Base-by-base conservation (phyloP, 1,140 invertebrate species). In the Lordiphosa mommai region DNA sequence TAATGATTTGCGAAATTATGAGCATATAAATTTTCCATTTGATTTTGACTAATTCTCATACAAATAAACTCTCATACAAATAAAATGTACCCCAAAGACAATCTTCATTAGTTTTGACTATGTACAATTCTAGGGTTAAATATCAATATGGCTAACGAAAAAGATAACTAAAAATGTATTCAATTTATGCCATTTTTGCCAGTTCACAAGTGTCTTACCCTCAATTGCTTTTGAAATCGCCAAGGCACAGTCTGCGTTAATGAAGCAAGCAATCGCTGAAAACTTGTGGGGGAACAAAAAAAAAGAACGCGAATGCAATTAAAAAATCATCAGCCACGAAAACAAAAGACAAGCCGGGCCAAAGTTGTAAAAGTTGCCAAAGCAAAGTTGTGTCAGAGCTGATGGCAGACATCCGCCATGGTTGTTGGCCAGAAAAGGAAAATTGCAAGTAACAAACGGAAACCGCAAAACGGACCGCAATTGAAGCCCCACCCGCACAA, bases 371-470 rank as follows among this genome's bases (percentile, higher is more conserved):
- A 71, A 76, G 61, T 74, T 63, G 71, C 61, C 60, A 50, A 38
- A 53, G 46, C 33, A 34, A 73, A 72, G 61, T 73, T 73, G 47
- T 66, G 10, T 47, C 34, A 33, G 57, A 63, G 58, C 40, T 60
- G 72, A 68, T 73, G 70, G 57, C 63, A 63, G 70, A 73, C 68
- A 64, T 55, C 34, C 53, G 68, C 33, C 44, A 16, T 53, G 7
- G 3, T 34, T 48, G 55, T 40, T 56, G 53, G 33, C 36, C 72
- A 72, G 72, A 72, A 58, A 49, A 55, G 68, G 63, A 57, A 84
- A 61, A 82, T 84, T 84, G 76, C 76, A 84, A 84, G 76, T 67
- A 76, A 63, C 76, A 76, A 82, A 72, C 76, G 76, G 76, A 84
- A 76, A 53, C 76, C 76, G 49, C 76, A 84, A 82, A 82, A 77